A percentile compares a stretch with the other conserved stretches of the same genome.
phyloP scores from a whole-genome alignment of 2,113 vertebrate genomes.

The Passer montanus region DNA sequence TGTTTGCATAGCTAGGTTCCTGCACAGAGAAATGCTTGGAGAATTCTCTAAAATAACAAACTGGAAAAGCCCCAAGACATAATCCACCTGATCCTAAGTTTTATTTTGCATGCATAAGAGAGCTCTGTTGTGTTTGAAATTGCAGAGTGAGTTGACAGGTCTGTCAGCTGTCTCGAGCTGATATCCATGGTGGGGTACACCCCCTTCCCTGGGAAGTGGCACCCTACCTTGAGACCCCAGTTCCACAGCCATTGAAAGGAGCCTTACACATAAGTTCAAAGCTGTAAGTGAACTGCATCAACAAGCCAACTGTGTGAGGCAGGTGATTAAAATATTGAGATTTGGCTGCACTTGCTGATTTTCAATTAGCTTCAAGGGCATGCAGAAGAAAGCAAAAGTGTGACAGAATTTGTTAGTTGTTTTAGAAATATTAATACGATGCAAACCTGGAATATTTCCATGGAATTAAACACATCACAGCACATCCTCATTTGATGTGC shows the following conservation, averaged over 20 bases:
- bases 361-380: constrained; percentile 67
- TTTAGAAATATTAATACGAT: constrained; percentile 18
- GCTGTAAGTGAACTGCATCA: neutral
- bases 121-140: constrained; percentile 11
- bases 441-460: constrained; percentile 7
- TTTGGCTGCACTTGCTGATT: constrained; percentile 24
- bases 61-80: constrained; percentile 13
- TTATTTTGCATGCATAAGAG: constrained; percentile 32
- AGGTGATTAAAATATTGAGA: constrained; percentile 30
- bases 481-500: neutral
- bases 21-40: constrained; percentile 6
- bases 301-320: constrained; percentile 15
- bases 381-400: neutral
- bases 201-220: neutral
- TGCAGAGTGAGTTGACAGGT: neutral
- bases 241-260: neutral
- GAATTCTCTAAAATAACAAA: neutral
- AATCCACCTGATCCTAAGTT: neutral
- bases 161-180: neutral
- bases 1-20: constrained; percentile 9
- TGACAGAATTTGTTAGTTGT: constrained; percentile 48
- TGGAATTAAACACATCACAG: constrained; percentile 11
- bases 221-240: neutral
- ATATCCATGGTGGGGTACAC: neutral
- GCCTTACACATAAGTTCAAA: neutral